Base-by-base conservation (phyloP, 2,888 invertebrate genomes). In the Aleiodes testaceus region DNA sequence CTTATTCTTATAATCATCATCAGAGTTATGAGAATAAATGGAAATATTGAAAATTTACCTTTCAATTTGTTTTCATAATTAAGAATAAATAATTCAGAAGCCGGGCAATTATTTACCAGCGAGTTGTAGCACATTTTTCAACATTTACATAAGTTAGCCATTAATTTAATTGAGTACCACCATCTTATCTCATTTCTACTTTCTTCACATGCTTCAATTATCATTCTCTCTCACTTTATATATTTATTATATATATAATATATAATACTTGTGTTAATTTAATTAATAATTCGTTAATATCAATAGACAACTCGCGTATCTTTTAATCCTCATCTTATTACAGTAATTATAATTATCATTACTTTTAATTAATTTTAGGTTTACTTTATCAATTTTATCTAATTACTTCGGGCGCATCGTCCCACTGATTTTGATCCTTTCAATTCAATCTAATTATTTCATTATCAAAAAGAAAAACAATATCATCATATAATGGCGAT, bases 71-170 rank as follows among this genome's bases (percentile, higher is more conserved):
- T 59, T 16, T 1, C 7, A 59, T 4, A 2, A 0, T 42, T 11
- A n/a, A 12, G 11, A 26, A 11, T 59, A 42, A 59, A 59, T 59
- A 59, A 59, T 59, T 18, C 16, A 59, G 36, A 18, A 14, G 36
- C 59, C 59, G 59, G 42, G 59, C 18, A 18, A 59, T 59, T 72
- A 66, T 69, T 63, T 16, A 67, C 70, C 75, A 76, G 77, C 74
- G 75, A 73, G 75, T 64, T 68, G 67, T 52, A 61, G 59, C 59
- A 59, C 68, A 69, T 64, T 73, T 73, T 72, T 71, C 36, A 75
- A 77, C 73, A 72, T 74, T 75, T 70, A 76, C 36, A 36, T 74
- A 76, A 78, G 74, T 75, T 75, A 74, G 70, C 67, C 66, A 66
- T 69, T 77, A 74, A 76, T 72, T 72, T 74, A 72, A 72, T 74